phyloP scores from a whole-genome alignment of 1,140 invertebrate species.

The Brachionus asplanchnoidis region DNA sequence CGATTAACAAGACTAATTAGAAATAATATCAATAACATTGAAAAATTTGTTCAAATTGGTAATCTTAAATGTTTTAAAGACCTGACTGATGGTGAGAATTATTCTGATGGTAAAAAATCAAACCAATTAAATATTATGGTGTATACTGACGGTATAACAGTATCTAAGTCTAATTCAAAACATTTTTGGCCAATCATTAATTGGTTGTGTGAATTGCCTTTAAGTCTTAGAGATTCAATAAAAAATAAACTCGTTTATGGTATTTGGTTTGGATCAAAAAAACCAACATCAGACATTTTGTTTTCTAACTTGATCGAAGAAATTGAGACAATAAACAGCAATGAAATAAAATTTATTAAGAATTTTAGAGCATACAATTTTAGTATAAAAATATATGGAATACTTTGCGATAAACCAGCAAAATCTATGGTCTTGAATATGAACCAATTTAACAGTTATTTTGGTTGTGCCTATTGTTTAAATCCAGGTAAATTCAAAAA shows the following conservation, averaged over 20 bases:
- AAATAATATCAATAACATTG: too few relatives aligned
- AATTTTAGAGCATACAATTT: background rate
- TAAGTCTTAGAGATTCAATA: too few relatives aligned
- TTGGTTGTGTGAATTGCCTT: too few relatives aligned
- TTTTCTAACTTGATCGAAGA: background rate
- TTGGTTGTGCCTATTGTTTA: background rate
- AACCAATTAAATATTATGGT: background rate
- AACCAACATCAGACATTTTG: conserved; percentile 5
- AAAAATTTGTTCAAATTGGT: too few relatives aligned
- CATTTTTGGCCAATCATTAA: background rate
- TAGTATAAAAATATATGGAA: too few relatives aligned
- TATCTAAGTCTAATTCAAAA: background rate
- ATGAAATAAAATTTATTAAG: background rate
- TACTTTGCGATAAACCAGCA: conserved; percentile 9
- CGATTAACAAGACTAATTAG: too few relatives aligned
- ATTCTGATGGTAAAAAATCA: background rate
- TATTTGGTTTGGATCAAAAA: background rate
- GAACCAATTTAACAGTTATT: conserved; percentile 5
- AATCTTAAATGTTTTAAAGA: too few relatives aligned
- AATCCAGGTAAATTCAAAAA: background rate
- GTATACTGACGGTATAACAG: background rate
- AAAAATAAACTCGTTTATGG: too few relatives aligned
- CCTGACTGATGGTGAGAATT: background rate
- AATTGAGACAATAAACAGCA: background rate
- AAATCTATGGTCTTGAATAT: background rate